Evolutionary conservation across 2,113 vertebrate genomes (phyloP), one percentile per base, ranked within the genome.

Genomic region (Xiphias gladius): DNA sequence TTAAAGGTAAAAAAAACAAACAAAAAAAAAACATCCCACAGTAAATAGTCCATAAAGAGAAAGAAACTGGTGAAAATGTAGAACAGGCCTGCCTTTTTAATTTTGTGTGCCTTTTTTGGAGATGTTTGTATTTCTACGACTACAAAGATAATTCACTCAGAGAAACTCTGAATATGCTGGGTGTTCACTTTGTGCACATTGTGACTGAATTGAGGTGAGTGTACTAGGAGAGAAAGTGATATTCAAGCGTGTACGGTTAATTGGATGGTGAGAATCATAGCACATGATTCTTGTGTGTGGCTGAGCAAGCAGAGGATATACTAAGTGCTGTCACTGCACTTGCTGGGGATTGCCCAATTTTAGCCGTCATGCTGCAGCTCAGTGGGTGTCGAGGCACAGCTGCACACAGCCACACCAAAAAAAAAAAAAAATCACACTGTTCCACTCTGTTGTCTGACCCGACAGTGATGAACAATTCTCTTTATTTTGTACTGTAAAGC

Each of bases 271-370:
- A 68, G 59, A 66, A 59, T 73, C 55, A n/a, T 1, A 58, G 66
- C 63, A 57, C 54, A 11, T 35, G 57, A 84, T 75, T 2, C 11
- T 14, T 39, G 37, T 55, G 32, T 58, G 59, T 7, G 46, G 5
- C 43, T 5, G 26, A 55, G 43, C 1, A 39, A 65, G 48, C 63
- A 37, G 70, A 52, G 68, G 79, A 19, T 39, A n/a, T 30, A 64
- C 57, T 48, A 22, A 66, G 22, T 64, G 76, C 74, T 86, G 84
- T 62, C 73, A 32, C 41, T 67, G 57, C 67, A 76, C 68, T 57
- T 37, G 48, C 39, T 10, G 39, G 19, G 83, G 76, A 83, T 86
- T 86, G 85, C 66, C 41, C 76, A 73, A 58, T 77, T 69, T 67
- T 66, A 68, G 58, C 43, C 81, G 76, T 73, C 73, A 65, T 13